Conservation (phyloP, 2,888 invertebrate species). For the Geophilus truncorum region DNA sequence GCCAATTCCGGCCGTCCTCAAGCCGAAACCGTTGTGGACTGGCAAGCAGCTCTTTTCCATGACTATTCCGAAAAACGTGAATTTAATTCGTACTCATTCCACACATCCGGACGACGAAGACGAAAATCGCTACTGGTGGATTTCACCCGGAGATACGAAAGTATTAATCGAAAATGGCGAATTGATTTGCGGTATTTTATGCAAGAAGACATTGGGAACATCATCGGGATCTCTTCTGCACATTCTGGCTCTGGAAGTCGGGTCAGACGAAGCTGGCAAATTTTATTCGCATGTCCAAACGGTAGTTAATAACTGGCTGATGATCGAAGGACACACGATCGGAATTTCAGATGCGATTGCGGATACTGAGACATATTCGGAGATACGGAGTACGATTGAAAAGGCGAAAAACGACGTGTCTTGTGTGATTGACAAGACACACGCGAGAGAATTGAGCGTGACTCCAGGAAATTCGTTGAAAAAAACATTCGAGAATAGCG, state of each 20-base stretch:
- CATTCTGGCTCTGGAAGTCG: conserved; percentile 94
- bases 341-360: conserved; percentile 76
- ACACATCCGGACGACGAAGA: conserved; percentile 99
- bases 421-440: no score
- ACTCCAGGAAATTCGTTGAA: conserved; percentile 97
- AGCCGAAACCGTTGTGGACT: conserved; percentile 94
- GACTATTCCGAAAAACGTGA: conserved; percentile 96
- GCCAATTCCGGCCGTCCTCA: conserved; percentile 94
- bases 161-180: conserved; percentile 98
- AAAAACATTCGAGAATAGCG: conserved; percentile 99
- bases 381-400: conserved; percentile 95
- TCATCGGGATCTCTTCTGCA: conserved; percentile 97
- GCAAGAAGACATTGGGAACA: conserved; percentile 95
- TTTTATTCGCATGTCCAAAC: conserved; percentile 99
- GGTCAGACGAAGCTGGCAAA: conserved; percentile 72
- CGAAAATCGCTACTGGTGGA: conserved; percentile 97
- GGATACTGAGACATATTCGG: conserved; percentile 95
- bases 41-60: conserved; percentile 96
- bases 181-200: conserved; percentile 94
- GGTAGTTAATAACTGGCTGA: conserved; percentile 95
- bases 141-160: conserved; percentile 98
- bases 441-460: no score
- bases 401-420: conserved; percentile 99
- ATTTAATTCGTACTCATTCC: conserved; percentile 94
- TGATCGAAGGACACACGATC: conserved; percentile 68